Evolutionary conservation across 2,797 vertebrate genomes (phyloP).

Genomic region (Acrossocheilus wenchowensis): DNA sequence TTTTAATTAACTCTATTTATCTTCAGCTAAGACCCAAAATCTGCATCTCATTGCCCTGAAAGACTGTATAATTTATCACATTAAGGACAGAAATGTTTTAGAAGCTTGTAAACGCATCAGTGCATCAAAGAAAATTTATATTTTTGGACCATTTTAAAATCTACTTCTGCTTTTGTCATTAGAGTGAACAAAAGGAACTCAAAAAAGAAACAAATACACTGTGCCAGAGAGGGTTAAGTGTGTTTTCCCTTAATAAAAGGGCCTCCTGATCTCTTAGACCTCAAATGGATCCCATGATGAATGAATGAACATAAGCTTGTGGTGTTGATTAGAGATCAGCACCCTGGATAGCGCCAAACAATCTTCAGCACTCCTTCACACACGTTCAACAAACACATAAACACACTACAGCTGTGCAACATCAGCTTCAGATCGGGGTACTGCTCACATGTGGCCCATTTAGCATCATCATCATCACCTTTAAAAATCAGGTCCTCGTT

Average conservation of each 20-base stretch:
- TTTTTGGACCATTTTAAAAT: not conserved
- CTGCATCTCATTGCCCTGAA: not conserved
- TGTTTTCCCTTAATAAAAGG: not conserved
- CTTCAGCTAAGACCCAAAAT: not conserved
- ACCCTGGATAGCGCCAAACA: constrained; percentile 76
- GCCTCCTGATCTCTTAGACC: not conserved
- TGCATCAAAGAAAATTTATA: not conserved
- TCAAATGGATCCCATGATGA: constrained; percentile 46
- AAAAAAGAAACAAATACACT: not conserved
- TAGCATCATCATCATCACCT: constrained; percentile 74
- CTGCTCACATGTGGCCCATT: not conserved
- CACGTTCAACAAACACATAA: not conserved
- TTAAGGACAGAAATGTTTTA: not conserved
- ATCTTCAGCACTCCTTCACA: not conserved
- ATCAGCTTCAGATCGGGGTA: not conserved
- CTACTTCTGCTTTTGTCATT: not conserved
- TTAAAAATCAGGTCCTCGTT: constrained; percentile 90
- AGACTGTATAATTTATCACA: not conserved
- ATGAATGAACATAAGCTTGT: not conserved
- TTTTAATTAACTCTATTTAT: not conserved
- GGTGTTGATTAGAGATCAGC: constrained; percentile 68
- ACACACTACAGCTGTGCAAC: not conserved
- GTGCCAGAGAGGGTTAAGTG: not conserved
- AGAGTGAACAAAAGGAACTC: not conserved
- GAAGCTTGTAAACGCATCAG: not conserved